phyloP scores from a whole-genome alignment of 1,140 invertebrate species.

The Parapsyche elsis region DNA sequence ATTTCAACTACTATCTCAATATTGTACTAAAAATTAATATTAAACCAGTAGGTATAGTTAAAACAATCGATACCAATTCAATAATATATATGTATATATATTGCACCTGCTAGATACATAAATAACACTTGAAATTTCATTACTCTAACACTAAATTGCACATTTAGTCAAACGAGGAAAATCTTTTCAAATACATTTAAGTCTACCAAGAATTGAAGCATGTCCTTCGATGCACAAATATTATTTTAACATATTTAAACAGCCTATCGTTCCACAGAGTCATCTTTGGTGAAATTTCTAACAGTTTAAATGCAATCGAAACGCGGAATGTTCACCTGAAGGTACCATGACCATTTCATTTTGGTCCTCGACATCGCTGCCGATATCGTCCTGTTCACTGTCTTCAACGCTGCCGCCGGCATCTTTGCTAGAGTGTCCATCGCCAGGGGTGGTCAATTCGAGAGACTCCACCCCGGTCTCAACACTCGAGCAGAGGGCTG shows the following conservation, averaged over 20 bases:
- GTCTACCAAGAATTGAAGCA: slow-evolving; percentile 1
- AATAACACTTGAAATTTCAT: too few relatives aligned
- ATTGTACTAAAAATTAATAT: too few relatives aligned
- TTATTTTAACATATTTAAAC: not conserved
- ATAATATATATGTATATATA: too few relatives aligned
- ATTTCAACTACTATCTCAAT: too few relatives aligned
- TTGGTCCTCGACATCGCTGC: not conserved
- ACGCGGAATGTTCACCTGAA: slow-evolving; percentile 28
- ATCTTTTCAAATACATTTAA: not conserved
- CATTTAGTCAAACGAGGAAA: slow-evolving; percentile 8
- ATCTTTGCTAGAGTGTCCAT: slow-evolving; percentile 5
- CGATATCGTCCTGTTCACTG: slow-evolving; percentile 17
- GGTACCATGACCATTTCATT: slow-evolving; percentile 40
- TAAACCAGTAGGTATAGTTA: too few relatives aligned
- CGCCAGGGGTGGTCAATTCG: not conserved
- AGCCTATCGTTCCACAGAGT: too few relatives aligned
- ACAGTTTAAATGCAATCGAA: not conserved
- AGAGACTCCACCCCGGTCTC: not conserved
- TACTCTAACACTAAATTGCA: not conserved
- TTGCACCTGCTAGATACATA: too few relatives aligned
- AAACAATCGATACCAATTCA: too few relatives aligned
- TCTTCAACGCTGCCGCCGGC: slow-evolving; percentile 15
- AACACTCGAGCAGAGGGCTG: slow-evolving; percentile 1
- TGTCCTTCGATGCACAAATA: slow-evolving; percentile 2
- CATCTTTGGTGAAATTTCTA: not conserved